Conservation (phyloP, 2,113 vertebrate genomes). For the Alexandromys fortis region DNA sequence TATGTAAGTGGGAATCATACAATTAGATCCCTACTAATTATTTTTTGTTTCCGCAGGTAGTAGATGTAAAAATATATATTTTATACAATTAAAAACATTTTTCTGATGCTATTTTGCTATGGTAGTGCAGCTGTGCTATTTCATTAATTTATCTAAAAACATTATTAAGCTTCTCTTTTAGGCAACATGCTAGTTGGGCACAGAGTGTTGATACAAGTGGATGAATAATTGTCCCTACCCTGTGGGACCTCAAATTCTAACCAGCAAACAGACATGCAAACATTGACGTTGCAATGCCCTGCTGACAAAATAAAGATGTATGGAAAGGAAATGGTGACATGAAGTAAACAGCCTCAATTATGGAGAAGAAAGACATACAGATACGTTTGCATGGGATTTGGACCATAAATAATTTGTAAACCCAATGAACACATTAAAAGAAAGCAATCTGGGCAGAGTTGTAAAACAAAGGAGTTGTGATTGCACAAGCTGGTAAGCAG, state of each 20-base stretch:
- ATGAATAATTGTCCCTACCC: neutral
- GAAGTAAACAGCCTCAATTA: slow-evolving; percentile 17
- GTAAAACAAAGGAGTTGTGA: neutral
- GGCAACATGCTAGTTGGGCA: neutral
- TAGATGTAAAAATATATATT: slow-evolving; percentile 20
- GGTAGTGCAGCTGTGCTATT: slow-evolving; percentile 37
- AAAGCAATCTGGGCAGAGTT: neutral
- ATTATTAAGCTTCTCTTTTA: slow-evolving; percentile 51
- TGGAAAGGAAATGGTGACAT: neutral
- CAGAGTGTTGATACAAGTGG: slow-evolving; percentile 10
- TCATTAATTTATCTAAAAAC: slow-evolving; percentile 56
- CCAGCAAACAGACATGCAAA: neutral
- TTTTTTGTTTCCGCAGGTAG: slow-evolving; percentile 22
- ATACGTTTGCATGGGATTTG: neutral
- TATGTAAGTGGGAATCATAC: too few species aligned
- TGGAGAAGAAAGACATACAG: neutral
- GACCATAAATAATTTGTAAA: neutral
- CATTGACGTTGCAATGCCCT: neutral
- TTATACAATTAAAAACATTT: slow-evolving; percentile 51
- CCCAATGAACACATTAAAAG: neutral
- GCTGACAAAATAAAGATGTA: neutral
- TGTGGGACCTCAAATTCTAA: neutral
- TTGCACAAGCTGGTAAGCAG: neutral
- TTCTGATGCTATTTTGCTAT: slow-evolving; percentile 44
- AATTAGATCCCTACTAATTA: slow-evolving; percentile 22